phyloP scores from a whole-genome alignment of 2,113 vertebrate genomes.

The Stigmatopora nigra region DNA sequence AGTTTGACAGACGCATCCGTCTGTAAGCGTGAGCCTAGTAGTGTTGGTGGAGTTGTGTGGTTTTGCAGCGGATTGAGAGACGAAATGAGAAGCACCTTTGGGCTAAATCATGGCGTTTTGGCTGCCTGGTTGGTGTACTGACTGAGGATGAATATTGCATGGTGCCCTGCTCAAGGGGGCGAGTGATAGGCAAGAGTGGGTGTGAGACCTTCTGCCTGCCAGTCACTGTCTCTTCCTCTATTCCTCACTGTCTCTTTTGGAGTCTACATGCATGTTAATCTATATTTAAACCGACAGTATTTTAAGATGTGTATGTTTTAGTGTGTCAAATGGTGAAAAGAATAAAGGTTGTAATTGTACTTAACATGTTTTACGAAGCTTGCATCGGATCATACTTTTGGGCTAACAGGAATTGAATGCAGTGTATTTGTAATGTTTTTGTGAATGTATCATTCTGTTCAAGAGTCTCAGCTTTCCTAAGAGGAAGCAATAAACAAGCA shows the following conservation, averaged over 20 bases:
- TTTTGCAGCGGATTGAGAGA: conserved; percentile 57
- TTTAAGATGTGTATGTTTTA: neutral
- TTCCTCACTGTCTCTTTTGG: conserved; percentile 28
- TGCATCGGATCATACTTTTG: too few species aligned
- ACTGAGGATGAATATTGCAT: conserved; percentile 66
- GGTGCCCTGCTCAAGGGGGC: conserved; percentile 50
- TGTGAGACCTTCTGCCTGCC: conserved; percentile 28
- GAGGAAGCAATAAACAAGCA: too few species aligned
- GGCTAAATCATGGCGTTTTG: conserved; percentile 60
- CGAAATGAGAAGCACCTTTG: conserved; percentile 53
- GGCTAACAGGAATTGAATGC: too few species aligned
- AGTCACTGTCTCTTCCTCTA: conserved; percentile 32
- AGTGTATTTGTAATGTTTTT: too few species aligned
- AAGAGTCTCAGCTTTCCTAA: too few species aligned
- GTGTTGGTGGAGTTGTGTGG: conserved; percentile 28
- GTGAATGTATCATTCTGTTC: too few species aligned
- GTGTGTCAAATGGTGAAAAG: too few species aligned
- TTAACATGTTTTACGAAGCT: too few species aligned
- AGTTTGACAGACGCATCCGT: conserved; percentile 60
- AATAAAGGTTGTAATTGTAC: too few species aligned
- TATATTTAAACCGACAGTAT: neutral
- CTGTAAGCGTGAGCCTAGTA: conserved; percentile 37
- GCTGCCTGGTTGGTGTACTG: conserved; percentile 47
- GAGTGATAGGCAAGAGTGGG: conserved; percentile 48
- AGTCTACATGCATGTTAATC: conserved; percentile 21